A percentile compares a stretch with the other conserved stretches of the same genome.
Evolutionary conservation across 2,888 invertebrate genomes (phyloP).

Genomic region (Emmelina monodactyla): DNA sequence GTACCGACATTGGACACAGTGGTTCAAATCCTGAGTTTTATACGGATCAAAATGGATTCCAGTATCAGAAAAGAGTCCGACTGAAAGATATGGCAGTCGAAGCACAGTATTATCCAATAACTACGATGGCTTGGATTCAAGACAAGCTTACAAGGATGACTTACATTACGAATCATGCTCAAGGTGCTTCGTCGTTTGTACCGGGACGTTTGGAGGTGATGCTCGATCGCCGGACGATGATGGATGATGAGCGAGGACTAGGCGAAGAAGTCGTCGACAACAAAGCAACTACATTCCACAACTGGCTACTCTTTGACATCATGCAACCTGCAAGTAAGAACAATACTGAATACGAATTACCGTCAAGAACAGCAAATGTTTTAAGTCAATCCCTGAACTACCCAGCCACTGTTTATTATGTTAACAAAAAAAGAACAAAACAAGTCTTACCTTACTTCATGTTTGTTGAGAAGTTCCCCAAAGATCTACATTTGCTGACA

Average conservation of each 20-base stretch:
- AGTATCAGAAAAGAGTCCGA: constrained; percentile 84
- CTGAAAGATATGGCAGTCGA: constrained; percentile 85
- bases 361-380: constrained; percentile 75
- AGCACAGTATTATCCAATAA: constrained; percentile 96
- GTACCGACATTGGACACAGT: constrained; percentile 87
- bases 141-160: constrained; percentile 77
- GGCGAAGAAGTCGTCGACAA: constrained; percentile 96
- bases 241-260: constrained; percentile 95
- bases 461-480: constrained; percentile 54
- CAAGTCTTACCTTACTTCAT: constrained; percentile 40
- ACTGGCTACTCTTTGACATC: constrained; percentile 84
- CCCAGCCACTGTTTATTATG: constrained; percentile 78
- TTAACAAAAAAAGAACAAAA: constrained; percentile 71
- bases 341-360: constrained; percentile 42
- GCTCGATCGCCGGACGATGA: constrained; percentile 90
- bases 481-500: constrained; percentile 82
- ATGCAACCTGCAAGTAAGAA: constrained; percentile 7
- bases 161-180: constrained; percentile 86
- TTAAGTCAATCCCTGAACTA: constrained; percentile 81
- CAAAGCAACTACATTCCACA: constrained; percentile 78
- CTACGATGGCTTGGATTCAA: constrained; percentile 88
- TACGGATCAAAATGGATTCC: constrained; percentile 93
- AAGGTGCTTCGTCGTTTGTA: constrained; percentile 89
- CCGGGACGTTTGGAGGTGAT: constrained; percentile 93
- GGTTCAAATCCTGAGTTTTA: constrained; percentile 82